These are phyloP conservation scores for Spodoptera litura DNA, from an alignment of 1,140 invertebrate species.

Conservation along the genomic window DNA sequence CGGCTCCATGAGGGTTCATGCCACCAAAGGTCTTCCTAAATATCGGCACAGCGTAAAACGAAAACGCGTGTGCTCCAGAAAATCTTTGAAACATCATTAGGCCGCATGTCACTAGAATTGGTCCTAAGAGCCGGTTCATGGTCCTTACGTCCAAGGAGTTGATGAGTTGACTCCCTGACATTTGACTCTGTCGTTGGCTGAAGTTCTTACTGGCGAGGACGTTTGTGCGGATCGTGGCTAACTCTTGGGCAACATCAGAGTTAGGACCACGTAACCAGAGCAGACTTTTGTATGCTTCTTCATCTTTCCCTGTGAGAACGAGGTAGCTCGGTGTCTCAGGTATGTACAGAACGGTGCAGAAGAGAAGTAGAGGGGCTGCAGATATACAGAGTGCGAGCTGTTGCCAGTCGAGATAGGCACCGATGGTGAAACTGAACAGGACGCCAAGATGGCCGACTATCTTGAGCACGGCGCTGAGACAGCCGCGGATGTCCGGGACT, in stretches of 20 bases:
- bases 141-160: conserved; percentile 79
- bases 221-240: conserved; percentile 89
- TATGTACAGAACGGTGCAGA: conserved; percentile 87
- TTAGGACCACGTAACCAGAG: conserved; percentile 92
- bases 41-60: conserved; percentile 94
- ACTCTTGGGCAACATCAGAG: conserved; percentile 91
- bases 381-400: conserved; percentile 93
- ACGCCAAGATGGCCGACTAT: conserved; percentile 94
- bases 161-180: conserved; percentile 77
- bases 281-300: conserved; percentile 91
- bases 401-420: conserved; percentile 94
- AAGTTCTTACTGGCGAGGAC: conserved; percentile 87
- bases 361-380: conserved; percentile 88
- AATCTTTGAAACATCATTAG: conserved; percentile 95
- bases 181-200: conserved; percentile 81
- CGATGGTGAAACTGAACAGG: conserved; percentile 93
- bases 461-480: conserved; percentile 94
- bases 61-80: conserved; percentile 94
- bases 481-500: conserved; percentile 94
- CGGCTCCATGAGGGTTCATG: conserved; percentile 94
- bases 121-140: conserved; percentile 86
- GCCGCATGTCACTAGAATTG: conserved; percentile 93
- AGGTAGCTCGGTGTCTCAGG: conserved; percentile 91
- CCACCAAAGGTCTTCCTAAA: conserved; percentile 93
- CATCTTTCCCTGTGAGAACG: conserved; percentile 87